Evolutionary conservation across 2,113 vertebrate genomes (phyloP).

Genomic region (Illadopsis cleaveri): DNA sequence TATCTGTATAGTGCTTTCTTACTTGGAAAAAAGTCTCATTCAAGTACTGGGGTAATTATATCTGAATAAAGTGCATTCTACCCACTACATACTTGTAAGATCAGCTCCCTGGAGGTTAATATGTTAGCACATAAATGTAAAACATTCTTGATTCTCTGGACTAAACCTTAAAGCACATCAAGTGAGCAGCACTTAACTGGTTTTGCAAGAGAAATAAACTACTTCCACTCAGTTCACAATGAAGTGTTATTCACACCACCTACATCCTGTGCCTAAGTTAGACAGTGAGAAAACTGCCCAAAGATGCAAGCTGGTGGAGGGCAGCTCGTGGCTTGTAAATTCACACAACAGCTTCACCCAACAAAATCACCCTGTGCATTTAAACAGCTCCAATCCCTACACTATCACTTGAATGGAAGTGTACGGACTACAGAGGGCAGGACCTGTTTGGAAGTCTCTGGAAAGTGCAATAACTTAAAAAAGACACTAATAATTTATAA

Average conservation of each 20-base stretch:
- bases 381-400: not conserved
- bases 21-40: not conserved
- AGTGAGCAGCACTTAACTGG: constrained; percentile 18
- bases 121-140: not conserved
- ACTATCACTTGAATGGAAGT: not conserved
- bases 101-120: not conserved
- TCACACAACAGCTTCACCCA: not conserved
- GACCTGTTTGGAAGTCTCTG: not conserved
- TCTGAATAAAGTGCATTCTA: not conserved
- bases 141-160: not conserved
- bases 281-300: constrained; percentile 48
- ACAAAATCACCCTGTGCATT: not conserved
- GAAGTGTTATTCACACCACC: constrained; percentile 57
- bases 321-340: constrained; percentile 41
- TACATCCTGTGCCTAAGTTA: constrained; percentile 56
- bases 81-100: not conserved
- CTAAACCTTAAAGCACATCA: not conserved
- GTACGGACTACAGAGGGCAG: not conserved
- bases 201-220: constrained; percentile 29
- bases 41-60: not conserved
- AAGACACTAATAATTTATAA: not conserved
- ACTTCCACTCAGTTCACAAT: constrained; percentile 23
- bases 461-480: not conserved
- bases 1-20: not conserved
- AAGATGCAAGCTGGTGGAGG: constrained; percentile 48